Evolutionary conservation across 2,797 vertebrate species (phyloP), one percentile per base, ranked within the genome.

Genomic region (Pantherophis alleghaniensis): DNA sequence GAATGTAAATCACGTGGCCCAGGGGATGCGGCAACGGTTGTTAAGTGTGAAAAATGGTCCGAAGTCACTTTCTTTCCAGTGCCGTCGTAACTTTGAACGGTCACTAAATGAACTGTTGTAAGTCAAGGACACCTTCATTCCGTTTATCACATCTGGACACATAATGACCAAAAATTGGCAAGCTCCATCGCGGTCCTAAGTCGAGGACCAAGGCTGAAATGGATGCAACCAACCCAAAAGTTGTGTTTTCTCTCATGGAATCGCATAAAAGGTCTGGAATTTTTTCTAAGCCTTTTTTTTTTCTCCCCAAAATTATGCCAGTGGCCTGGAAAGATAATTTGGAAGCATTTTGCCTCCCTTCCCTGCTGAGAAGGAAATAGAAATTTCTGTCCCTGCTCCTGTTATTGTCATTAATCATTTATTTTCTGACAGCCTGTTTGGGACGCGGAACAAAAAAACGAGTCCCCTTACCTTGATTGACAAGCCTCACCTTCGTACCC

Each of bases 331-430:
- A 87, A 59, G 53, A 14, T 42, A 10, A 47, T 87, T 47, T 14
- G 57, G 47, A 16, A 28, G 59, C 57, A 16, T 32, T 56, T 18
- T 32, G 53, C 13, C 13, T 47, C 26, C 1, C 56, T 24, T 60
- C 56, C 83, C 60, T 7, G 7, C 92, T n/a, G 61, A 74, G 79
- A 53, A 42, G 3, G 32, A 90, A 90, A 87, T 47, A n/a, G 32
- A 87, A 66, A 87, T 37, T 90, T 42, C 69, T 16, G 5, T n/a
- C 6, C 42, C 16, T 2, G 3, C n/a, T 42, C 24, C 12, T 14
- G 37, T 53, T 12, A 26, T 55, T 24, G 18, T 9, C 88, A 42
- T 61, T 47, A 86, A 92, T 90, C 88, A 42, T 89, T 60, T 92
- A 24, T 90, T 55, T 37, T 37, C 86, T 60, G 7, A 11, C 28